Evolutionary conservation across 1,140 invertebrate genomes (phyloP).

Genomic region (Papilio polyxenes): DNA sequence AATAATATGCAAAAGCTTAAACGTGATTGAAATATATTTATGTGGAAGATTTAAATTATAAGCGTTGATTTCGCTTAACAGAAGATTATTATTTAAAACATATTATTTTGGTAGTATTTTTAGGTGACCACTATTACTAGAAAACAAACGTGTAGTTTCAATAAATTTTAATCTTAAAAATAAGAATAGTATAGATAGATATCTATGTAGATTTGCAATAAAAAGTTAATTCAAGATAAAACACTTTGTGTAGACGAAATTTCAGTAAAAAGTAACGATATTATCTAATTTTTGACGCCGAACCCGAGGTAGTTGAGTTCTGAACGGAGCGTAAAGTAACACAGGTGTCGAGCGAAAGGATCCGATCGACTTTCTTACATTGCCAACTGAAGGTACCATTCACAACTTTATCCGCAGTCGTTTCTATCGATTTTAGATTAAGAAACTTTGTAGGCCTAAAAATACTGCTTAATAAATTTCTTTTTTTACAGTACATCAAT

Average conservation of each 20-base stretch:
- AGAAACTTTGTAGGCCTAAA: conserved; percentile 73
- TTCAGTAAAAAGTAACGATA: conserved; percentile 47
- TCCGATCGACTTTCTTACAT: conserved; percentile 70
- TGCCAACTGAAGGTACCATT: conserved; percentile 73
- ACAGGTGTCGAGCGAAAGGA: conserved; percentile 73
- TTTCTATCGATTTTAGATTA: conserved; percentile 80
- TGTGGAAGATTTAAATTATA: not conserved
- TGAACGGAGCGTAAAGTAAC: conserved; percentile 69
- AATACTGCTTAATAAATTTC: conserved; percentile 77
- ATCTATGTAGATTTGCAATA: not conserved
- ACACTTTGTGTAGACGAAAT: conserved; percentile 33
- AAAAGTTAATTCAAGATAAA: not conserved
- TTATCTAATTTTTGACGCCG: conserved; percentile 60
- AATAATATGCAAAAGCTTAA: conserved; percentile 3
- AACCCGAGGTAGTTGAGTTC: conserved; percentile 58
- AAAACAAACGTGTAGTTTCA: not conserved
- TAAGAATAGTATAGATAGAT: not conserved
- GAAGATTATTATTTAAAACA: not conserved
- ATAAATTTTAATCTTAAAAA: no score
- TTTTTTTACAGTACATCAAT: conserved; percentile 35
- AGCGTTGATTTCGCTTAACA: not conserved
- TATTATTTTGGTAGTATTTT: not conserved
- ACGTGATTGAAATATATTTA: conserved; percentile 9
- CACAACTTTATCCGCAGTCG: conserved; percentile 73
- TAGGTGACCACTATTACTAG: not conserved